These are phyloP conservation scores for Periphyllus acericola DNA, from an alignment of 2,888 invertebrate genomes.

Conservation along the genomic window DNA sequence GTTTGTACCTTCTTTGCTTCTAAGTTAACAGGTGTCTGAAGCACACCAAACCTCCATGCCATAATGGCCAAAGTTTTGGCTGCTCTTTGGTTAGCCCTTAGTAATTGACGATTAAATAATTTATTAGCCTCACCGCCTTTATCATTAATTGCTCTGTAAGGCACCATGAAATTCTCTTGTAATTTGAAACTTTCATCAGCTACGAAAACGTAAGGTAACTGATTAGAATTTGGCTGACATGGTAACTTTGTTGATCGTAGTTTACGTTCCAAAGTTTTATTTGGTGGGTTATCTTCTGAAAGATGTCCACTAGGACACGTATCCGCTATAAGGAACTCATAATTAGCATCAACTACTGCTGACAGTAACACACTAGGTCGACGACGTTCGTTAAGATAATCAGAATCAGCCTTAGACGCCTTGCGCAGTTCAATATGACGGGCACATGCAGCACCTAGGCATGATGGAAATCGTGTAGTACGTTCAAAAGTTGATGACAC, in stretches of 20 bases:
- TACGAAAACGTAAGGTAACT: conserved; percentile 49
- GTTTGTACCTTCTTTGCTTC: conserved; percentile 55
- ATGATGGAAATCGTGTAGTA: conserved; percentile 54
- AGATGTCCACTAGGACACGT: conserved; percentile 55
- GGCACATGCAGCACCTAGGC: conserved; percentile 53
- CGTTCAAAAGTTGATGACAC: conserved; percentile 56
- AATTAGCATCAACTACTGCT: conserved; percentile 53
- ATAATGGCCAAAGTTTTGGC: conserved; percentile 55
- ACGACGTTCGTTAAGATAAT: conserved; percentile 56
- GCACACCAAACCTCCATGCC: conserved; percentile 56
- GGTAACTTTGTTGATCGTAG: conserved; percentile 34
- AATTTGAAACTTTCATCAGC: conserved; percentile 53
- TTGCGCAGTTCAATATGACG: conserved; percentile 57
- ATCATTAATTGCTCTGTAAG: conserved; percentile 41
- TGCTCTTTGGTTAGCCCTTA: conserved; percentile 51
- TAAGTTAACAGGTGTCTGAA: conserved; percentile 53
- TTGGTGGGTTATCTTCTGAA: conserved; percentile 51
- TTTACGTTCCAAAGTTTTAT: conserved; percentile 52
- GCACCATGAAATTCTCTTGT: conserved; percentile 57
- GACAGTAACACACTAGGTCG: conserved; percentile 49
- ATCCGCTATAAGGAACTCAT: conserved; percentile 52
- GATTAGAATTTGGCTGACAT: conserved; percentile 27
- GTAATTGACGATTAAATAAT: conserved; percentile 54
- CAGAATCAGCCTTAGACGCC: conserved; percentile 52
- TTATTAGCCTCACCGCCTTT: conserved; percentile 51